Evolutionary conservation across 2,113 vertebrate genomes (phyloP).

Genomic region (Bubalus kerabau): DNA sequence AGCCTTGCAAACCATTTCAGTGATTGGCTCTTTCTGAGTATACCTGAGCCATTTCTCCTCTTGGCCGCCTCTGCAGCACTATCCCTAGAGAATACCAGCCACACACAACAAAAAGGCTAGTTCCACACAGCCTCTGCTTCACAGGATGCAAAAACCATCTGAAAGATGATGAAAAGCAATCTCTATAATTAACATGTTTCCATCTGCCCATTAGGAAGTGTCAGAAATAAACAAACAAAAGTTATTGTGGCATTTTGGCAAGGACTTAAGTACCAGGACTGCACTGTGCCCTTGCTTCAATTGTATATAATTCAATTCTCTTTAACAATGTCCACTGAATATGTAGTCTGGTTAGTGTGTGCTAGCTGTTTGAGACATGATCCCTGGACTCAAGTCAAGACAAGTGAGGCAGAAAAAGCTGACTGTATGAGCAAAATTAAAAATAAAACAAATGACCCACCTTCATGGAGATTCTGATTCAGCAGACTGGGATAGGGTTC

Average conservation of each 20-base stretch:
- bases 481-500: not conserved
- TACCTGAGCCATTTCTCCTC: not conserved
- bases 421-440: not conserved
- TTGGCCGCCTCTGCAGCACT: not conserved
- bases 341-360: not conserved
- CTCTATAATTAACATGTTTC: not conserved
- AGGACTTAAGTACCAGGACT: not conserved
- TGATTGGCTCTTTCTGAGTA: not conserved
- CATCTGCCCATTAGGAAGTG: not conserved
- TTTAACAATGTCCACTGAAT: not conserved
- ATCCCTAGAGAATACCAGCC: not conserved
- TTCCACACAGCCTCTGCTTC: not conserved
- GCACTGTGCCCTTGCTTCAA: not conserved
- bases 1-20: not conserved
- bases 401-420: not conserved
- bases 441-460: not conserved
- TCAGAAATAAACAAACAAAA: conserved; percentile 21
- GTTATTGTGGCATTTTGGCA: not conserved
- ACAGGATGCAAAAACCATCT: not conserved
- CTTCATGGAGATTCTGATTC: not conserved
- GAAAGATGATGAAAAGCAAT: not conserved
- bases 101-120: not conserved
- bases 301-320: not conserved
- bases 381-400: not conserved
- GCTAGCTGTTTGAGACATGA: not conserved